Conservation (phyloP, 1,140 invertebrate genomes). For the Drosophila guanche region DNA sequence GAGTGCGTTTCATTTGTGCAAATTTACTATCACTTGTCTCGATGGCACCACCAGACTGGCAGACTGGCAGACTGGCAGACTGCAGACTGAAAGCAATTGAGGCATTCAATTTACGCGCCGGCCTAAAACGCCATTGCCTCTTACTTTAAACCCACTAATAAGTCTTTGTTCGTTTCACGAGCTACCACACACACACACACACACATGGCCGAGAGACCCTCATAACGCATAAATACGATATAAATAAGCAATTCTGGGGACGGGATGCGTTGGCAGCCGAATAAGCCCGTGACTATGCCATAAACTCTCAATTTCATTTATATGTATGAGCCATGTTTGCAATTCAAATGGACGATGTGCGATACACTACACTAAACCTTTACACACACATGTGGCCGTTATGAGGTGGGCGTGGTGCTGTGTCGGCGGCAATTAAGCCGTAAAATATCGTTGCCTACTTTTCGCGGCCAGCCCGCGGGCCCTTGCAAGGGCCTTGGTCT, state of each 20-base stretch:
- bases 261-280: conserved; percentile 18
- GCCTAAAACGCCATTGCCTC: conserved; percentile 47
- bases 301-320: conserved; percentile 69
- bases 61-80: conserved; percentile 7
- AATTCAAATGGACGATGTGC: conserved; percentile 62
- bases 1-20: conserved; percentile 58
- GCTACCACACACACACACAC: conserved; percentile 21
- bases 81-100: conserved; percentile 52
- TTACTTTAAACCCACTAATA: conserved; percentile 72
- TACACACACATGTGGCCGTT: not conserved
- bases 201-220: not conserved
- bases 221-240: conserved; percentile 65
- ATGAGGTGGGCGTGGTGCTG: conserved; percentile 23
- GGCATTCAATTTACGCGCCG: conserved; percentile 67
- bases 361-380: conserved; percentile 29
- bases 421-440: conserved; percentile 52
- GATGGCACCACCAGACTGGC: conserved; percentile 8
- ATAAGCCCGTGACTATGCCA: conserved; percentile 47
- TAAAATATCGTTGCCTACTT: conserved; percentile 71
- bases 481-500: too few relatives aligned
- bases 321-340: conserved; percentile 67
- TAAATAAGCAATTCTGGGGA: conserved; percentile 36
- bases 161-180: conserved; percentile 60
- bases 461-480: conserved; percentile 25
- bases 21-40: conserved; percentile 75